Base-by-base conservation (phyloP, 53 echinoderm and acorn worm species). In the Echinometra lucunter region DNA sequence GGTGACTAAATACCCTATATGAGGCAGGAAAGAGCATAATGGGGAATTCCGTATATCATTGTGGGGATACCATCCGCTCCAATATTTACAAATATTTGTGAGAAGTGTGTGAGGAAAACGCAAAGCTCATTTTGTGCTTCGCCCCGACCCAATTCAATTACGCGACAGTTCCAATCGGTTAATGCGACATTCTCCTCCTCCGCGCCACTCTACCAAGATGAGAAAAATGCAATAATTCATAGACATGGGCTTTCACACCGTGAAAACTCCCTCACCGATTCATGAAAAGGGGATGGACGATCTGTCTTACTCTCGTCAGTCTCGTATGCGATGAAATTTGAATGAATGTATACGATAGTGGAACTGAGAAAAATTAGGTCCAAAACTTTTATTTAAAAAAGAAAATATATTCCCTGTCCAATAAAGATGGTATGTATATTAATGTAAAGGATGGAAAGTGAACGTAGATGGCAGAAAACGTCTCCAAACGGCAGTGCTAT, bases 31-130 rank as follows among this genome's bases (percentile, higher is more conserved):
- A 82, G 11, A 2, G 40, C 15, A 32, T 13, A 45, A 83, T 44
- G 83, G 47, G 47, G 88, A 53, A 56, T 88, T 49, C 88, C 15
- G 88, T 49, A 30, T 49, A 55, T 55, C 49, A 88, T 88, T 56
- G 56, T 34, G 56, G 44, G 88, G 88, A 30, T 6, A 88, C 28
- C 16, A 88, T 56, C 53, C 88, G 4, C 34, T 88, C 88, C 56
- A 88, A 53, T 88, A 88, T 88, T 88, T 88, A 88, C 88, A 55
- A 88, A 88, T 88, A 88, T 88, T 88, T 88, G 53, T 49, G 49
- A 56, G 55, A 49, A 56, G 56, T 11, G 88, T 56, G 88, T 55
- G 32, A 49, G 34, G n/a, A 88, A 56, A 88, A 34, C 55, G 56
- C 49, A 53, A 88, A 49, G 28, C 88, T 88, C 34, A 88, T 88